These are phyloP conservation scores for Chlorops oryzae DNA, from an alignment of 1,140 invertebrate species.

Conservation along the genomic window DNA sequence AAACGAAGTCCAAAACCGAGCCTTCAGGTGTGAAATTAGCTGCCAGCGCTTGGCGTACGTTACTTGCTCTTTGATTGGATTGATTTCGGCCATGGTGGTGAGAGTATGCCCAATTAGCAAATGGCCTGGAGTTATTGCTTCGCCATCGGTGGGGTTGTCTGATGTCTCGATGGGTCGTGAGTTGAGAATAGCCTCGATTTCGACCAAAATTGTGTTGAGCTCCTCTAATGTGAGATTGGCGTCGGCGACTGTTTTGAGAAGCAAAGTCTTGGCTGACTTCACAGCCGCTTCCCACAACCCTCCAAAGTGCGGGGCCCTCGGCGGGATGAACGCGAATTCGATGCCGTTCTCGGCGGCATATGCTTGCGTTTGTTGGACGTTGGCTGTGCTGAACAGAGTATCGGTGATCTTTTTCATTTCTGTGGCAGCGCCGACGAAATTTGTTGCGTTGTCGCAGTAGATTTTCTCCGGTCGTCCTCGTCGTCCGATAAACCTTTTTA, in stretches of 20 bases:
- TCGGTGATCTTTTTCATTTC: conserved; percentile 14
- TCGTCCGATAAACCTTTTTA: conserved; percentile 32
- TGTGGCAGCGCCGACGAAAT: conserved; percentile 21
- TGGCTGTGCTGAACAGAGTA: neutral
- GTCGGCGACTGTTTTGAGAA: conserved; percentile 14
- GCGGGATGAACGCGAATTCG: conserved; percentile 37
- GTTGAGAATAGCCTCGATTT: conserved; percentile 29
- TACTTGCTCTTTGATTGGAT: too few relatives aligned
- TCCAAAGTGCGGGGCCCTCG: conserved; percentile 30
- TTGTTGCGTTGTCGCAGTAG: conserved; percentile 36
- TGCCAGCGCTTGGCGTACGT: too few relatives aligned
- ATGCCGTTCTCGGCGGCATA: conserved; percentile 12
- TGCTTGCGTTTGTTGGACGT: neutral
- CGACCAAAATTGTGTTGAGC: conserved; percentile 14
- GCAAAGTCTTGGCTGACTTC: conserved; percentile 22
- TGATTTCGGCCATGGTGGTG: too few relatives aligned
- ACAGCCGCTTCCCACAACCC: conserved; percentile 37
- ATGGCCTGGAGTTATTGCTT: too few relatives aligned
- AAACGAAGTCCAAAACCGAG: too few relatives aligned
- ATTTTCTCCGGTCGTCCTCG: conserved; percentile 14
- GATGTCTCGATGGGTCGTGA: conserved; percentile 22
- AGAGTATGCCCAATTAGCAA: too few relatives aligned
- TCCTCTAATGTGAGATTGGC: conserved; percentile 23
- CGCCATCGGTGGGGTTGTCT: too few relatives aligned
- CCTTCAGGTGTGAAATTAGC: too few relatives aligned